Conservation (phyloP, 2,797 vertebrate genomes). For the Chelon auratus region DNA sequence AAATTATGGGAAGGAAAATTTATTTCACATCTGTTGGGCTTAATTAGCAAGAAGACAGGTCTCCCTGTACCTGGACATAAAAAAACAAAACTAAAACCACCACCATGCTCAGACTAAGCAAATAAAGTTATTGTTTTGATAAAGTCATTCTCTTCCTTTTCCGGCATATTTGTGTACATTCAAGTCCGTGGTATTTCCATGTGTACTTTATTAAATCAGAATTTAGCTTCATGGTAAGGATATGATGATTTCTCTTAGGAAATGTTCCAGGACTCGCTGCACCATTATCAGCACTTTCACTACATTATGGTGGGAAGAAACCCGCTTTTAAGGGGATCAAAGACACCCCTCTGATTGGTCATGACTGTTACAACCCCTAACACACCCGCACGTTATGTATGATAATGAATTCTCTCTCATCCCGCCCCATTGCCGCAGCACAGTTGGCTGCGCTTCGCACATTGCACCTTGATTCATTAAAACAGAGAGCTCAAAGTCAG, state of each 20-base stretch:
- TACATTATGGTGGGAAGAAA: conserved; percentile 1
- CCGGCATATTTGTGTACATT: neutral
- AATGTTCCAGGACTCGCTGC: neutral
- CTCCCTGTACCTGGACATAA: neutral
- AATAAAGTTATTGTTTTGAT: neutral
- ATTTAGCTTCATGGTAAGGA: conserved; percentile 4
- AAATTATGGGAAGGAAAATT: neutral
- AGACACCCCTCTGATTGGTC: conserved; percentile 33
- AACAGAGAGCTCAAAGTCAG: conserved; percentile 65
- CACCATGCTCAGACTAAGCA: too few relatives aligned
- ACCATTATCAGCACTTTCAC: conserved; percentile 27
- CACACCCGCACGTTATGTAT: conserved; percentile 49
- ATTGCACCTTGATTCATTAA: conserved; percentile 46
- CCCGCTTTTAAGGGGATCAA: conserved; percentile 28
- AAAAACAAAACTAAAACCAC: neutral
- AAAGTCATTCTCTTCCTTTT: neutral
- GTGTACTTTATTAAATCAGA: neutral
- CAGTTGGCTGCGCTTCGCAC: conserved; percentile 41
- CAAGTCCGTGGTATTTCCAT: neutral
- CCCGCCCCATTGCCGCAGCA: conserved; percentile 24
- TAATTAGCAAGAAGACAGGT: neutral
- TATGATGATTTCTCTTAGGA: neutral
- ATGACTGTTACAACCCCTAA: conserved; percentile 33
- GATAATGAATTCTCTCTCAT: conserved; percentile 53
- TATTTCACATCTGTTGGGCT: neutral